phyloP scores from a whole-genome alignment of 2,797 vertebrate species.

The Thaleichthys pacificus region DNA sequence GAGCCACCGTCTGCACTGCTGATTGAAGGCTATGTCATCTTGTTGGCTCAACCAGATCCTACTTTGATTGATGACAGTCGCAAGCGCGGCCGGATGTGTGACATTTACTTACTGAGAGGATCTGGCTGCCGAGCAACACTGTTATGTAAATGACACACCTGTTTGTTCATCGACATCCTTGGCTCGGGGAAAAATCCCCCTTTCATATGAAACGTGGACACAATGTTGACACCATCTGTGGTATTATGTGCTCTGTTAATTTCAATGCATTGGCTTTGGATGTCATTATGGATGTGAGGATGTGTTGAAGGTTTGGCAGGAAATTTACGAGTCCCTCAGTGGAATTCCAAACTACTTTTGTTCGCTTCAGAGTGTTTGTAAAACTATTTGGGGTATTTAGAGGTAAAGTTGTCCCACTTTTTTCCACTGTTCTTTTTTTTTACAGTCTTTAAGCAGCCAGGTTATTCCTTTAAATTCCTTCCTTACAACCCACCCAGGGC shows the following conservation, averaged over 20 bases:
- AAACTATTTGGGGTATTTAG: neutral
- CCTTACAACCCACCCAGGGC: neutral
- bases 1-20: neutral
- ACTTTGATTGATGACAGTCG: constrained; percentile 15
- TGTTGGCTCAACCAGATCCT: constrained; percentile 7
- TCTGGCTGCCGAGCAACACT: constrained; percentile 4
- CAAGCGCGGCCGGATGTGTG: constrained; percentile 6
- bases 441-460: no score
- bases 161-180: constrained; percentile 23
- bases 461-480: neutral
- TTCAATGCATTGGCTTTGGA: constrained; percentile 5
- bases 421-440: no score
- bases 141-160: constrained; percentile 41
- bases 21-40: neutral
- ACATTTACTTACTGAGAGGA: constrained; percentile 12
- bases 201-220: constrained; percentile 19
- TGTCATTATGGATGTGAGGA: neutral
- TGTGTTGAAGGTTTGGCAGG: neutral
- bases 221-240: constrained; percentile 19
- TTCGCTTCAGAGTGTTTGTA: neutral
- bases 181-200: constrained; percentile 9
- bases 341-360: no score
- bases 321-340: neutral
- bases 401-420: no score
- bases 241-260: constrained; percentile 20